Evolutionary conservation across 1,140 invertebrate genomes (phyloP), one percentile per base, ranked within the genome.

Genomic region (Lordiphosa clarofinis): DNA sequence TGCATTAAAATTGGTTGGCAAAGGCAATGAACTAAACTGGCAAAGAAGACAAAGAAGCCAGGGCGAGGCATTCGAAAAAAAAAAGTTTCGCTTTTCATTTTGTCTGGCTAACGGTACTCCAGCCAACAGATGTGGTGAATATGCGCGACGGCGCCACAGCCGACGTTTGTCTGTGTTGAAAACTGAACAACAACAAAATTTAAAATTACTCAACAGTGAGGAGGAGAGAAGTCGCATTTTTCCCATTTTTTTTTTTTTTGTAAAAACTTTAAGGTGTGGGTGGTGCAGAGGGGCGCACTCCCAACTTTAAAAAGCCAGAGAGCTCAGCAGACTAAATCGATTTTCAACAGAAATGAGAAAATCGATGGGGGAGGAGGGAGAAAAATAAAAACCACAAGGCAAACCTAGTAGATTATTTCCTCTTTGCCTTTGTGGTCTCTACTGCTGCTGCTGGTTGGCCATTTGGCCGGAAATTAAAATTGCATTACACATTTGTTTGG

Each of bases 61-160:
- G 55, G 61, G 69, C 74, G 74, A 68, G 69, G 70, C 69, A 64
- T 35, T 9, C 12, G 46, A n/a, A 10, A 50, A 53, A 54, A 47
- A 57, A 78, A 78, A 73, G 74, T 78, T 78, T 78, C 74, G 74
- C 74, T 78, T 78, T 78, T 79, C 69, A 78, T 78, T 65, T 67
- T 67, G 49, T 49, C 61, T 57, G 61, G 73, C 50, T 73, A 76
- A 76, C 73, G 68, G 73, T 68, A 49, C 35, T 24, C 35, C 37
- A 49, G 62, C 40, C 68, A 57, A 49, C 67, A 67, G 57, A 52
- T 68, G 74, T 78, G 74, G 74, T 78, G 74, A 78, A 69, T 78
- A 69, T 60, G 49, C 65, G 46, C 47, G 39, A 56, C 52, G 56
- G 47, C 52, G 11, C 28, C 55, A 49, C 19, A 36, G n/a, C 8